Evolutionary conservation across 2,797 vertebrate species (phyloP), one percentile per base, ranked within the genome.

Genomic region (Catamblyrhynchus diadema): DNA sequence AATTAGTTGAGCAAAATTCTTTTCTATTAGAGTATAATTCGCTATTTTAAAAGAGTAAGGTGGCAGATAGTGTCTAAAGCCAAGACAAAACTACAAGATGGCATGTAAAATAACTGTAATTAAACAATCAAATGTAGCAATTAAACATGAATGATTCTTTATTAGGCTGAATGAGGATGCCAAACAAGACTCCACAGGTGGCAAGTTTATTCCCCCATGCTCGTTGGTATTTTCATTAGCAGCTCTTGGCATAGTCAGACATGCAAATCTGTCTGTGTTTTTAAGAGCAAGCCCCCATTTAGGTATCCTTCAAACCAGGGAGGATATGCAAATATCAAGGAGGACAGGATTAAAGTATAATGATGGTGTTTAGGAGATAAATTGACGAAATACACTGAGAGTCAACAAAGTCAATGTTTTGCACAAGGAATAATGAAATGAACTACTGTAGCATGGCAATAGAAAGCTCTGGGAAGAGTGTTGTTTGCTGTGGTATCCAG

Each of bases 91-190:
- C 94, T 94, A 71, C 85, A 86, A 88, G 94, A 94, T 88, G 81
- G 61, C 92, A 86, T 83, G 80, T 86, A 75, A 96, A 96, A 97
- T 95, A 95, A 96, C 94, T 91, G 93, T 91, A 95, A 93, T 95
- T 96, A 95, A 96, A 92, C 92, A 96, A 97, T 96, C 93, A 96
- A 86, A 95, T 91, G 92, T 91, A 82, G 90, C 89, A 95, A 97
- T 95, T 95, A 95, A 95, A 94, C 93, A 97, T 92, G 88, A 95
- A 96, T 94, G 93, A 95, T 92, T 95, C 90, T 92, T 91, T 93
- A 96, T 95, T 95, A 97, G 86, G 42, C 86, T 95, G 92, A 93
- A 94, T 61, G 84, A 95, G 88, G 88, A 93, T 95, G 90, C 93
- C 93, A 95, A 95, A 95, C 86, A 97, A 82, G 75, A 33, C 91